A percentile compares a stretch with the other conserved stretches of the same genome.
These are phyloP conservation scores for Fragum fragum DNA, from an alignment of 2,888 invertebrate genomes.

Conservation along the genomic window DNA sequence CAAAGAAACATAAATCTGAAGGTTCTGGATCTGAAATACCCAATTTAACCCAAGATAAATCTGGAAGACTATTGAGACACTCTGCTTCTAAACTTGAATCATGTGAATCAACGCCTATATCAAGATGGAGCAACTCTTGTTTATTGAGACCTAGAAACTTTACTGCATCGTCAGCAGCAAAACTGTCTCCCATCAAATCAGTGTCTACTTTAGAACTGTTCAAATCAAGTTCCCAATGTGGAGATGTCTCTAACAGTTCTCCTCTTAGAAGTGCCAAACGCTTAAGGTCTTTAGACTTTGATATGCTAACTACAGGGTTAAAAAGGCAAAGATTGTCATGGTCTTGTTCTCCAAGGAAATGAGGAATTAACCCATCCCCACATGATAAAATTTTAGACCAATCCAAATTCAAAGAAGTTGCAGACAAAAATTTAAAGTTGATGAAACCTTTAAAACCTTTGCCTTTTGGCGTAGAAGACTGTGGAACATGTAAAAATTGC, in stretches of 20 bases:
- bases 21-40: background rate
- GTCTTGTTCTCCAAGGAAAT: background rate
- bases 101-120: background rate
- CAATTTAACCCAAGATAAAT: background rate
- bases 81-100: background rate
- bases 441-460: too few species aligned
- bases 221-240: background rate
- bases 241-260: conserved; percentile 8
- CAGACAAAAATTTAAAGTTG: too few species aligned
- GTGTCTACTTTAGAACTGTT: background rate
- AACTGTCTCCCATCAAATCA: background rate
- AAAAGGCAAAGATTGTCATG: background rate
- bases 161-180: background rate
- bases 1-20: background rate
- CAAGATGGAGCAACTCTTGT: background rate
- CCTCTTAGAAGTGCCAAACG: background rate
- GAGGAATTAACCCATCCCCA: too few species aligned
- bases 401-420: too few species aligned
- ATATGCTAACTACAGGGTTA: background rate
- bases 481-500: too few species aligned
- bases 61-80: background rate
- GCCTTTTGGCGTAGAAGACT: too few species aligned
- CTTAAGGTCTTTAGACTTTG: background rate
- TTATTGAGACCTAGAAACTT: conserved; percentile 3
- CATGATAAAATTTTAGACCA: too few species aligned